Percentiles rank a stretch among this genome's conserved stretches.
phyloP scores from a whole-genome alignment of 2,113 vertebrate species.

The Barbus barbus region DNA sequence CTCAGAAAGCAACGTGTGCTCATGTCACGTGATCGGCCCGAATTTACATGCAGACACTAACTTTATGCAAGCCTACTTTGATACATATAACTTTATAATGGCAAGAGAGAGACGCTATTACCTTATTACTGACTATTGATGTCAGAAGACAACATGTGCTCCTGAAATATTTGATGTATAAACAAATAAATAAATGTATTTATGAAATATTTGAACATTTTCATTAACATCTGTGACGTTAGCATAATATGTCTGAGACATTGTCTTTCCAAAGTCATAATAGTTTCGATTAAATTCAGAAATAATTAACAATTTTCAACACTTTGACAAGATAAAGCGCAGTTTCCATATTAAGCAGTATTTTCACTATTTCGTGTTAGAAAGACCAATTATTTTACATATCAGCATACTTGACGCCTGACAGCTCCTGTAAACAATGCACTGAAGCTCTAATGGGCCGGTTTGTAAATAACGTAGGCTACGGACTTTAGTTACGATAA shows the following conservation, averaged over 20 bases:
- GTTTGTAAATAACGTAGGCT: too few species aligned
- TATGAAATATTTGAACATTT: neutral
- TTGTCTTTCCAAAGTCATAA: too few species aligned
- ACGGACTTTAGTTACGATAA: neutral
- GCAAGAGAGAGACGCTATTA: neutral
- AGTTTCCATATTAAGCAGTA: too few species aligned
- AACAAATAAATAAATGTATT: neutral
- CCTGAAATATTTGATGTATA: neutral
- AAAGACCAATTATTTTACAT: too few species aligned
- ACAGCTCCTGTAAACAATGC: neutral
- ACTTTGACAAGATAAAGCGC: too few species aligned
- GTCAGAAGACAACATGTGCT: neutral
- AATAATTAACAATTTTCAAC: too few species aligned
- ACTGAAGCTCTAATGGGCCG: neutral
- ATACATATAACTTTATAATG: neutral
- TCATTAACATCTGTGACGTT: neutral
- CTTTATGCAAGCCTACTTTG: neutral
- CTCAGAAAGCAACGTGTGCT: neutral
- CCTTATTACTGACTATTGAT: too few species aligned
- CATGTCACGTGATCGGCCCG: neutral
- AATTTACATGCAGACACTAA: neutral
- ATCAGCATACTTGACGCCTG: neutral
- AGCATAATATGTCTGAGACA: too few species aligned
- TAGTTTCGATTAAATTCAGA: too few species aligned
- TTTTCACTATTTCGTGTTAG: too few species aligned